Conservation (phyloP, 2,888 invertebrate genomes). For the Diarsia brunnea region DNA sequence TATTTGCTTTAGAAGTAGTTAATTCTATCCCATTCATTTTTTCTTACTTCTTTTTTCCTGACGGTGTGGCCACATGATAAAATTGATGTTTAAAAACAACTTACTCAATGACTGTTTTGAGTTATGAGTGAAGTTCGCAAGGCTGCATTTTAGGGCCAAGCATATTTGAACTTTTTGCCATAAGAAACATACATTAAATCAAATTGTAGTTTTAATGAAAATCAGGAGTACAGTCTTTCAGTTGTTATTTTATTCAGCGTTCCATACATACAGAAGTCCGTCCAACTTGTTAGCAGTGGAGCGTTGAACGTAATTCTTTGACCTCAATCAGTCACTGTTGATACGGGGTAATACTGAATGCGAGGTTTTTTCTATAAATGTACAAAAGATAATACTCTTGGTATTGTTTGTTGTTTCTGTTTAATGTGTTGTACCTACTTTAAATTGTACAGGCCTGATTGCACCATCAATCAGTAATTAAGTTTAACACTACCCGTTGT, state of each 20-base stretch:
- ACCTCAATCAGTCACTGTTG: slow-evolving; percentile 38
- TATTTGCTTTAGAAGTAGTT: not conserved
- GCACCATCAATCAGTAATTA: not conserved
- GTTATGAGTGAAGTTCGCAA: not conserved
- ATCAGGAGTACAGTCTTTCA: not conserved
- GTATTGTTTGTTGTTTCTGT: not conserved
- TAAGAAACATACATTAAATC: not conserved
- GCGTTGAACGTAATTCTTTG: slow-evolving; percentile 15
- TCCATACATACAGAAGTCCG: not conserved
- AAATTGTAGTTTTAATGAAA: not conserved
- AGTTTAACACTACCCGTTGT: not conserved
- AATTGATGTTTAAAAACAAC: not conserved
- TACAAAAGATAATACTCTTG: not conserved
- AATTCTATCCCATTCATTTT: slow-evolving; percentile 29
- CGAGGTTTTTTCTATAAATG: slow-evolving; percentile 8
- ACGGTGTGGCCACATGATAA: slow-evolving; percentile 60
- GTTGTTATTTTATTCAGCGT: slow-evolving; percentile 3
- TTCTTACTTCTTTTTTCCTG: slow-evolving; percentile 65
- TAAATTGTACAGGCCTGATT: not conserved
- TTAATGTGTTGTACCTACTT: not conserved
- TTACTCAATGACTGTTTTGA: not conserved
- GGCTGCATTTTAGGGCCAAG: not conserved
- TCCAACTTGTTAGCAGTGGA: slow-evolving; percentile 22
- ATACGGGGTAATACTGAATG: slow-evolving; percentile 9
- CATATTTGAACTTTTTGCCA: not conserved